phyloP scores from a whole-genome alignment of 1,140 invertebrate genomes.

The Drosophila athabasca region DNA sequence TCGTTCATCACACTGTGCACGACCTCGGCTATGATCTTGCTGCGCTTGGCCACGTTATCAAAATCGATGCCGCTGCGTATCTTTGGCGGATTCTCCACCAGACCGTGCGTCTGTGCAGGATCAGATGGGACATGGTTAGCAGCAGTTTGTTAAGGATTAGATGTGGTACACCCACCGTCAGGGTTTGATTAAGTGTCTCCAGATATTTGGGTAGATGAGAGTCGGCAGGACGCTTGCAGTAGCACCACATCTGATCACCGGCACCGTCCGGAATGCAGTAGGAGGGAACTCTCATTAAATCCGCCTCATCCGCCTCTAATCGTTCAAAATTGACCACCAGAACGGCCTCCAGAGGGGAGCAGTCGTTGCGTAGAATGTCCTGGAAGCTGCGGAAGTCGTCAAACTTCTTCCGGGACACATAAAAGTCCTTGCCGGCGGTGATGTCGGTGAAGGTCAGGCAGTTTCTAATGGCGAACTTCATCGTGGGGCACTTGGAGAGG shows the following conservation, averaged over 20 bases:
- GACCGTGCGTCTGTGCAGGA: conserved; percentile 43
- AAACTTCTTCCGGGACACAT: conserved; percentile 65
- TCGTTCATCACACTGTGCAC: conserved; percentile 56
- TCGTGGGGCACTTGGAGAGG: conserved; percentile 69
- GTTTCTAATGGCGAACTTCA: conserved; percentile 79
- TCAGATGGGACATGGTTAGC: neutral
- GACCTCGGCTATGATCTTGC: conserved; percentile 65
- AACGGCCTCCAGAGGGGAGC: conserved; percentile 64
- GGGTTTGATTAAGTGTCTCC: conserved; percentile 55
- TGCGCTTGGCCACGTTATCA: conserved; percentile 66
- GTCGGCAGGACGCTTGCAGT: conserved; percentile 71
- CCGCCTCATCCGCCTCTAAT: neutral
- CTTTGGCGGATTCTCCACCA: conserved; percentile 67
- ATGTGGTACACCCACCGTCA: conserved; percentile 48
- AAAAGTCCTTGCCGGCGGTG: conserved; percentile 72
- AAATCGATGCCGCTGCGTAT: conserved; percentile 70
- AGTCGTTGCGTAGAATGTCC: conserved; percentile 59
- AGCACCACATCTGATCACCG: conserved; percentile 48
- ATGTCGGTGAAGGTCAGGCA: conserved; percentile 72
- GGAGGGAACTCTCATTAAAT: conserved; percentile 55
- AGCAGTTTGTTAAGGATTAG: neutral
- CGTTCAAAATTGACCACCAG: conserved; percentile 76
- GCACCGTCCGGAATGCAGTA: conserved; percentile 12
- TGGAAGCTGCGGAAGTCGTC: conserved; percentile 66
- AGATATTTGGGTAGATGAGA: conserved; percentile 51